Evolutionary conservation across 2,797 vertebrate species (phyloP).

Genomic region (Vultur gryphus): DNA sequence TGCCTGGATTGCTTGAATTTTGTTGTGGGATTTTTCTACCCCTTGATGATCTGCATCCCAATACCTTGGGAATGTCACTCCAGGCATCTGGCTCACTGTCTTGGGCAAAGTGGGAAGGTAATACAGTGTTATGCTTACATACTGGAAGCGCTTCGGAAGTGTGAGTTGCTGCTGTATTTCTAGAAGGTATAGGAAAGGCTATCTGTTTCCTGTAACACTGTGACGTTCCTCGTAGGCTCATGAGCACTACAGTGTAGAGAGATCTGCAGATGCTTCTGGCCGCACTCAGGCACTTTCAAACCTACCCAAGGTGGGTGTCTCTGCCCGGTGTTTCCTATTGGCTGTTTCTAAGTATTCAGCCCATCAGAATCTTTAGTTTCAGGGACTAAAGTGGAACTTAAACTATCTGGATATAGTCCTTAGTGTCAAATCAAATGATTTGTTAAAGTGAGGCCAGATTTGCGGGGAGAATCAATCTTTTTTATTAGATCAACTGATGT

Average conservation of each 20-base stretch:
- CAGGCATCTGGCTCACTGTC: not conserved
- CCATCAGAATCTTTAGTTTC: slow-evolving; percentile 17
- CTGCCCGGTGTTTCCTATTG: slow-evolving; percentile 27
- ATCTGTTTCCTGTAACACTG: not conserved
- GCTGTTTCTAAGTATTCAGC: not conserved
- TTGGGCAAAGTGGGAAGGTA: not conserved
- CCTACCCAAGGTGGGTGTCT: slow-evolving; percentile 46
- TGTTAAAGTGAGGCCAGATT: slow-evolving; percentile 61
- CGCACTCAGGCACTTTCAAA: not conserved
- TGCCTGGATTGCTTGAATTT: not conserved
- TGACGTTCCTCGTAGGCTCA: rapidly evolving
- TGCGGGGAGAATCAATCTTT: slow-evolving; percentile 55
- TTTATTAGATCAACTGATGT: slow-evolving; percentile 59
- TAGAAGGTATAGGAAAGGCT: not conserved
- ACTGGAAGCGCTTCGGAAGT: not conserved
- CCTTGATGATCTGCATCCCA: not conserved
- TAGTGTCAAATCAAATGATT: slow-evolving; percentile 57
- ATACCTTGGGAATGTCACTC: not conserved
- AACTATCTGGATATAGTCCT: slow-evolving; percentile 55
- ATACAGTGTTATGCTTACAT: not conserved
- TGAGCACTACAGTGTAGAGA: not conserved
- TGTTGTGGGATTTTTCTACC: not conserved
- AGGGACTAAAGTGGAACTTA: slow-evolving; percentile 45
- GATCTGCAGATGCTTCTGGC: not conserved
- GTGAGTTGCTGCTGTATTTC: not conserved